Base-by-base conservation (phyloP, 2,113 vertebrate genomes). In the Balaeniceps rex region DNA sequence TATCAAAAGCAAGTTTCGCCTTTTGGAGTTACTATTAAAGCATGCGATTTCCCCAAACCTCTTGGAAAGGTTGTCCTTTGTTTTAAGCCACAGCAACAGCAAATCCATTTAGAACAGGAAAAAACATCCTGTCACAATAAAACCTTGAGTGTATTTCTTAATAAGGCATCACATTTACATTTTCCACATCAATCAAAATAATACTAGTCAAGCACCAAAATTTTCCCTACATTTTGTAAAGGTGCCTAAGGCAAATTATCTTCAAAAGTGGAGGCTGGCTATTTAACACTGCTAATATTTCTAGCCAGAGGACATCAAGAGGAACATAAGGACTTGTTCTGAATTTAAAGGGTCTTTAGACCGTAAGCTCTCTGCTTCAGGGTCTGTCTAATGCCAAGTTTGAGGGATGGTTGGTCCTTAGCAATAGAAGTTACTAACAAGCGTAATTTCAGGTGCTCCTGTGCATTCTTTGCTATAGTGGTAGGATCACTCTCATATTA, bases 1-100 rank as follows among this genome's bases (percentile, higher is more conserved):
- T 96, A 84, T 81, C 71, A 96, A 96, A 97, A 89, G 21, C 31
- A 91, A 83, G 58, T 72, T 54, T 93, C 66, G 25, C 70, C 54
- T 93, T 88, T 72, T 90, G 63, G 75, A 34, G 49, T 76, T 52
- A 84, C 15, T 93, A n/a, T 47, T 82, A 93, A 68, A 93, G 72
- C 29, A 42, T 19, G 23, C 23, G 29, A 55, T 82, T 83, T 55
- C 72, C 66, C 54, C 38, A 25, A 6, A 77, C 17, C 8, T 87
- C 65, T 83, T 38, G 7, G 23, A 61, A 75, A 82, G 8, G 3
- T 34, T 74, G 29, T 17, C 49, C 60, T 76, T 64, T 58, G 68
- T 72, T 69, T 86, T 70, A 63, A 92, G 55, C 38, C 64, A 19
- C 15, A 57, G 11, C 26, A 69, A 58, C 34, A 17, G 29, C 33